phyloP scores from a whole-genome alignment of 2,113 vertebrate genomes.

The Cochlearius cochlearius region DNA sequence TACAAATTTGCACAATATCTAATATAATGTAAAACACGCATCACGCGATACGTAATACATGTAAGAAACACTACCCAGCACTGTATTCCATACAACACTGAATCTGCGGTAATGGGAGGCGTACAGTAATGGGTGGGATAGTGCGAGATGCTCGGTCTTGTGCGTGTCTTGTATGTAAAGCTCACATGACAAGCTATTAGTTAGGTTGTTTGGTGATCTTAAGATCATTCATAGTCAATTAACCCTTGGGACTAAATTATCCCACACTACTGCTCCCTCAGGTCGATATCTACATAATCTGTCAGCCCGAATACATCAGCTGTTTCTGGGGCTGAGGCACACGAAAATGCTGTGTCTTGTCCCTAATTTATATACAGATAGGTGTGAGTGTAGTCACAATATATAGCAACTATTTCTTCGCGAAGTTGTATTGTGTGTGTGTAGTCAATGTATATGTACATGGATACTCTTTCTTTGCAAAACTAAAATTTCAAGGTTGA shows the following conservation, averaged over 20 bases:
- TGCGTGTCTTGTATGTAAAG: neutral
- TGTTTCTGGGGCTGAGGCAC: neutral
- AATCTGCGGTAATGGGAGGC: neutral
- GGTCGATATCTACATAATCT: slow-evolving; percentile 17
- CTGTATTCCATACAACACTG: neutral
- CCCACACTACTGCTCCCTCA: neutral
- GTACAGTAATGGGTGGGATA: neutral
- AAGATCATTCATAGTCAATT: slow-evolving; percentile 55
- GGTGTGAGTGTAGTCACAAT: too few relatives aligned
- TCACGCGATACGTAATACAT: too few relatives aligned
- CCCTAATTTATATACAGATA: neutral
- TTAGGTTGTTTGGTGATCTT: slow-evolving; percentile 19
- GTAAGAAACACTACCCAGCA: neutral
- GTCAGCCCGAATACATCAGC: neutral
- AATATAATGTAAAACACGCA: neutral
- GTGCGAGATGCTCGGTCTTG: neutral
- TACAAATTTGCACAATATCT: neutral
- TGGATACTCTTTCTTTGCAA: neutral
- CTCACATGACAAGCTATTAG: neutral
- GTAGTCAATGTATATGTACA: too few relatives aligned
- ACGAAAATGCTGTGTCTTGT: neutral
- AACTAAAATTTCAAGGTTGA: neutral
- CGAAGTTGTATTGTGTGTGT: neutral
- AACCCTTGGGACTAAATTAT: slow-evolving; percentile 61
- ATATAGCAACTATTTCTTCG: neutral